phyloP scores from a whole-genome alignment of 2,797 vertebrate genomes.

The Macrochelys suwanniensis region DNA sequence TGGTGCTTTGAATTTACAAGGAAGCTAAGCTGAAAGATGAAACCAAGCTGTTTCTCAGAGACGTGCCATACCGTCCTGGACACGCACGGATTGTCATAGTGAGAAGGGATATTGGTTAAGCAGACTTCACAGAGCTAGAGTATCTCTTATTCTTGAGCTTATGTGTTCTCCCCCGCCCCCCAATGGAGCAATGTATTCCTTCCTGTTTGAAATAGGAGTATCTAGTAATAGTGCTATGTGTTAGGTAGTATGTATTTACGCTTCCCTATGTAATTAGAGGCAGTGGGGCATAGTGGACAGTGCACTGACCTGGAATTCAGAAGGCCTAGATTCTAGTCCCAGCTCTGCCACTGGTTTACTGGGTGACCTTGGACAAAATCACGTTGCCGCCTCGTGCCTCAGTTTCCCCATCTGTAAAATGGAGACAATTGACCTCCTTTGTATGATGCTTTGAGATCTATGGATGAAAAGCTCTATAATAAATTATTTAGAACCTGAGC shows the following conservation, averaged over 20 bases:
- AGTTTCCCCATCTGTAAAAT: not conserved
- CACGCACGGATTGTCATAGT: not conserved
- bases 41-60: rapidly evolving
- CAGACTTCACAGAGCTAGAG: not conserved
- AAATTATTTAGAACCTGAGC: not conserved
- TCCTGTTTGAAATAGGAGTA: not conserved
- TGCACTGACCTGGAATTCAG: not conserved
- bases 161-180: not conserved
- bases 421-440: not conserved
- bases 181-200: not conserved
- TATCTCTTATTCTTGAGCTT: not conserved
- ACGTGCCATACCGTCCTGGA: not conserved
- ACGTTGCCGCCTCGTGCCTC: not conserved
- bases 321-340: not conserved
- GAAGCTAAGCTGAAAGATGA: not conserved
- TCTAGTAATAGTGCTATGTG: not conserved
- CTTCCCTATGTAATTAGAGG: not conserved
- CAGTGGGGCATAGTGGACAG: not conserved
- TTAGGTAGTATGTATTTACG: not conserved
- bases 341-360: not conserved
- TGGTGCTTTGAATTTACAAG: not conserved
- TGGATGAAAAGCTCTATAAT: rapidly evolving
- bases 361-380: not conserved
- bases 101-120: not conserved
- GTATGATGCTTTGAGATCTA: not conserved